Percentiles rank a stretch among this genome's conserved stretches.
Conservation (phyloP, 2,113 vertebrate species). For the Colaptes auratus region DNA sequence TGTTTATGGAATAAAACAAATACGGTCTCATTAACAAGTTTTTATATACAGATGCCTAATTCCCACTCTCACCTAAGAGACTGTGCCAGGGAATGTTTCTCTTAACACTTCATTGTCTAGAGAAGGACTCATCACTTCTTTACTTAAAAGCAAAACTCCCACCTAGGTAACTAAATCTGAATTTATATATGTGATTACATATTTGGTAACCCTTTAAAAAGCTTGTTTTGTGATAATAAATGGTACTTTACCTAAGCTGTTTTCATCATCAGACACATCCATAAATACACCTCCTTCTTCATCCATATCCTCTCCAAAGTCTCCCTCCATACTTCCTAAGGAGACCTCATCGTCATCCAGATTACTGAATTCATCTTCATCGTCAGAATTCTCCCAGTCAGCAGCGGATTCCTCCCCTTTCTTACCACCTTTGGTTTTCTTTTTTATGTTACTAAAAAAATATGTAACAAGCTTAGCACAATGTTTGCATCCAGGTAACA, state of each 20-base stretch:
- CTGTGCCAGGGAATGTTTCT: no score
- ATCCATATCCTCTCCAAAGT: slow-evolving; percentile 85
- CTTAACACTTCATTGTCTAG: not conserved
- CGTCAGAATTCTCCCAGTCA: slow-evolving; percentile 73
- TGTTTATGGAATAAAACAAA: not conserved
- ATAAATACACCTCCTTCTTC: slow-evolving; percentile 92
- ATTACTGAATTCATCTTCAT: slow-evolving; percentile 69
- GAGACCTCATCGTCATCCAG: slow-evolving; percentile 95
- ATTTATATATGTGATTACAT: not conserved
- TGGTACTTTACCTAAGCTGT: slow-evolving; percentile 54
- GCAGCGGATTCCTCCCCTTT: slow-evolving; percentile 65
- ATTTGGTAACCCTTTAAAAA: not conserved
- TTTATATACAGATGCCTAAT: not conserved
- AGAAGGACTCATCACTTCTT: not conserved
- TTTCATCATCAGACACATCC: slow-evolving; percentile 79
- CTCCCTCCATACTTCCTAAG: slow-evolving; percentile 92
- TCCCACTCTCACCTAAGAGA: not conserved
- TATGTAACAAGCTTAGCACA: not conserved
- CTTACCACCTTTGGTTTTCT: slow-evolving; percentile 51
- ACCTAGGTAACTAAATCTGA: not conserved
- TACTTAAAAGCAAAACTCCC: not conserved
- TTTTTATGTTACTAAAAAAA: slow-evolving; percentile 82
- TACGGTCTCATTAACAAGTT: not conserved
- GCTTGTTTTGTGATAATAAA: not conserved
- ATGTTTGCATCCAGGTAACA: not conserved